These are phyloP conservation scores for Tyrannus savana DNA, from an alignment of 2,113 vertebrate species.

Conservation along the genomic window DNA sequence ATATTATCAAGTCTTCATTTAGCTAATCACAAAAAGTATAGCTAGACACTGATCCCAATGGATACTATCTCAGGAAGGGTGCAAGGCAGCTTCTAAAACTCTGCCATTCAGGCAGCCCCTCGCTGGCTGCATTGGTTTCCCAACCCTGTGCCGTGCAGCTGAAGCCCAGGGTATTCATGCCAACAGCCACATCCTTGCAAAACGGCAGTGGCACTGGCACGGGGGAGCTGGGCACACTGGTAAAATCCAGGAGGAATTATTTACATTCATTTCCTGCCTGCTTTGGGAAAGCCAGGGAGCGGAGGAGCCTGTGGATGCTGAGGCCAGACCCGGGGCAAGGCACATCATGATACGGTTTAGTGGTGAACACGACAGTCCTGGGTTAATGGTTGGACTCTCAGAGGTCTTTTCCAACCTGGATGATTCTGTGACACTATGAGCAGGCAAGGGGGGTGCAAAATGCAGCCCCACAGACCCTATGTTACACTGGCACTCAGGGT, in stretches of 20 bases:
- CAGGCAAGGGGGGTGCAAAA: not conserved
- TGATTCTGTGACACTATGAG: not conserved
- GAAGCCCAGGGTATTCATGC: fast-evolving
- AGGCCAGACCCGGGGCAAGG: not conserved
- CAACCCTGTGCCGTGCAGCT: not conserved
- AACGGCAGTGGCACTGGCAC: fast-evolving
- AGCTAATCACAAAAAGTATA: not conserved
- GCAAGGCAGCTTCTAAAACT: not conserved
- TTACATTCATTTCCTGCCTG: not conserved
- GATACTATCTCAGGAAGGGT: not conserved
- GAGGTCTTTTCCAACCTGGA: not conserved
- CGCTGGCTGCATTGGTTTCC: fast-evolving
- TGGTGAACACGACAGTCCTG: not conserved
- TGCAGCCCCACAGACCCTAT: fast-evolving
- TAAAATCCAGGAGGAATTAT: not conserved
- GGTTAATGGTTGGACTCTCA: not conserved
- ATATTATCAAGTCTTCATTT: not conserved
- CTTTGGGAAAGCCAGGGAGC: not conserved
- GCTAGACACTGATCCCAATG: not conserved
- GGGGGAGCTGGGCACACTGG: not conserved
- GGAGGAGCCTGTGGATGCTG: not conserved
- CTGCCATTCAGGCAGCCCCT: not conserved
- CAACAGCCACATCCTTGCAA: not conserved
- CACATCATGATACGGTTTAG: not conserved
- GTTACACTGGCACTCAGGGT: fast-evolving